phyloP scores from a whole-genome alignment of 1,140 invertebrate genomes.

The Panulirus ornatus region DNA sequence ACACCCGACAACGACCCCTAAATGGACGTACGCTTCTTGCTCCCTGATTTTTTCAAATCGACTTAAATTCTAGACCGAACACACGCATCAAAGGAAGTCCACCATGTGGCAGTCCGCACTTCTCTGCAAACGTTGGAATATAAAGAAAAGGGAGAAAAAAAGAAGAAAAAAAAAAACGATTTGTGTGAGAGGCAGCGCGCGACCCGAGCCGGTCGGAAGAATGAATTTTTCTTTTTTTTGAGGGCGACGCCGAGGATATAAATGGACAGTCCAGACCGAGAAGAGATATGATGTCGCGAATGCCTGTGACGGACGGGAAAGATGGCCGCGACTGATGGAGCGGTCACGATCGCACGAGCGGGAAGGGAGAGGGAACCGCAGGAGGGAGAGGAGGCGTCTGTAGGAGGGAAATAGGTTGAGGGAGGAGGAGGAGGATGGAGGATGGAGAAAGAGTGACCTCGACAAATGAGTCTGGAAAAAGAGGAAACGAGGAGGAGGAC shows the following conservation, averaged over 20 bases:
- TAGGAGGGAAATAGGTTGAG: neutral
- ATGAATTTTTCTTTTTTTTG: conserved; percentile 6
- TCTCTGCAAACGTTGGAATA: too few species aligned
- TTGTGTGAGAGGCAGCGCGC: neutral
- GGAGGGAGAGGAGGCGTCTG: neutral
- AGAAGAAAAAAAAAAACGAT: neutral
- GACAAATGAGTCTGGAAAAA: neutral
- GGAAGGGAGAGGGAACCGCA: neutral
- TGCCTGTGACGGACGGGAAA: conserved; percentile 6
- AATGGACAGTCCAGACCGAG: neutral
- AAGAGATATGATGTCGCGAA: neutral
- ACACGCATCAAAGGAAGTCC: too few species aligned
- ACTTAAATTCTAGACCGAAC: too few species aligned
- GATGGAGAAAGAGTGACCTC: neutral
- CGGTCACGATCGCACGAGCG: neutral
- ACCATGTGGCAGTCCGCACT: too few species aligned
- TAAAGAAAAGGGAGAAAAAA: too few species aligned
- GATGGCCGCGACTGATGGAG: neutral
- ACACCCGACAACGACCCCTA: too few species aligned
- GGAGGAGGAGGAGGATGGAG: neutral
- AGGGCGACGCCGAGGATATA: neutral
- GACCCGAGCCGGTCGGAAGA: neutral
- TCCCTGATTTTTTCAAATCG: too few species aligned
- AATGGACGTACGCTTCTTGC: too few species aligned
- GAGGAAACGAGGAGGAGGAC: neutral